A percentile compares a stretch with the other conserved stretches of the same genome.
phyloP scores from a whole-genome alignment of 2,888 invertebrate species.

The Cyclophora punctaria region DNA sequence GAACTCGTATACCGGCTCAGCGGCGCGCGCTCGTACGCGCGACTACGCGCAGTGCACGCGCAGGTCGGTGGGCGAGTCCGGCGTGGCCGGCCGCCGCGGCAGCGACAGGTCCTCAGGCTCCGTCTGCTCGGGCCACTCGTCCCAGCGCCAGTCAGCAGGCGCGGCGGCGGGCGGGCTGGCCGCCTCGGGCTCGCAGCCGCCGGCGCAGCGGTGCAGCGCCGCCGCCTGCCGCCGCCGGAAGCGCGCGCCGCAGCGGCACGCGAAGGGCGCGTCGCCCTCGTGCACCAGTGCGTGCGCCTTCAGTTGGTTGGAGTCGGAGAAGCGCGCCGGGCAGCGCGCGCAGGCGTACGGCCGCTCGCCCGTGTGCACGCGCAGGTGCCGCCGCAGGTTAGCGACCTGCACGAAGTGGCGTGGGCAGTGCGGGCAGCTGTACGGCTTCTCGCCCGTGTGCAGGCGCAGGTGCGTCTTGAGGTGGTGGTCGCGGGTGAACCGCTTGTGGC shows the following conservation, averaged over 20 bases:
- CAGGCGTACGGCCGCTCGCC: conserved; percentile 93
- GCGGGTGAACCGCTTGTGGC: conserved; percentile 93
- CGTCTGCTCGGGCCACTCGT: conserved; percentile 85
- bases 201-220: conserved; percentile 85
- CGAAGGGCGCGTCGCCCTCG: conserved; percentile 92
- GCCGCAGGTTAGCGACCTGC: conserved; percentile 92
- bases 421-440: conserved; percentile 93
- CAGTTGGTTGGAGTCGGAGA: conserved; percentile 93
- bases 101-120: conserved; percentile 94
- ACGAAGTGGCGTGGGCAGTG: conserved; percentile 95
- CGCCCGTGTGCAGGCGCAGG: conserved; percentile 93
- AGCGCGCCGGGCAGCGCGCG: conserved; percentile 87
- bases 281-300: conserved; percentile 93
- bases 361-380: conserved; percentile 92
- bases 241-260: conserved; percentile 86
- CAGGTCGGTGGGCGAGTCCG: conserved; percentile 68
- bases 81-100: conserved; percentile 68
- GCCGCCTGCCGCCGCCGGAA: conserved; percentile 93
- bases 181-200: conserved; percentile 51
- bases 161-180: conserved; percentile 66
- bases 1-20: conserved; percentile 85
- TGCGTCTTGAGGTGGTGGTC: conserved; percentile 96
- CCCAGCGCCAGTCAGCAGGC: conserved; percentile 64
- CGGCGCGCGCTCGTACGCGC: conserved; percentile 41
- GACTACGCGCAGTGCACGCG: conserved; percentile 69